phyloP scores from a whole-genome alignment of 2,113 vertebrate species.

The Erpornis zantholeuca region DNA sequence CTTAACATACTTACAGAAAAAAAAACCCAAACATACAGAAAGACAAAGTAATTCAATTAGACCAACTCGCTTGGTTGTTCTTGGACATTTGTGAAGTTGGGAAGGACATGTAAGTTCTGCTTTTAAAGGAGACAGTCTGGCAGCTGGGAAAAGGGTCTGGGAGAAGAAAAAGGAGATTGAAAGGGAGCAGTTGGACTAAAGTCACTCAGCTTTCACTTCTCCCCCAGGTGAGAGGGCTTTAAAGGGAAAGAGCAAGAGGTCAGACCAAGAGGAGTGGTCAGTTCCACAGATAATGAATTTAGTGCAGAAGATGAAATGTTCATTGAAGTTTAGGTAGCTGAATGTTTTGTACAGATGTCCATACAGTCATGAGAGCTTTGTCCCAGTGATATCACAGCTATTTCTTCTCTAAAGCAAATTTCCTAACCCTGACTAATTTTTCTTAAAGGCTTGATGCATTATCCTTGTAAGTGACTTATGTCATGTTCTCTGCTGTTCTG shows the following conservation, averaged over 20 bases:
- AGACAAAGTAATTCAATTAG: constrained; percentile 63
- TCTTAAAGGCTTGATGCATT: constrained; percentile 15
- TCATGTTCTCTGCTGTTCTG: background rate
- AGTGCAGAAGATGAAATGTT: constrained; percentile 29
- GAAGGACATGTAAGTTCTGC: constrained; percentile 25
- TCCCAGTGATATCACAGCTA: constrained; percentile 1
- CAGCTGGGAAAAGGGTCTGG: constrained; percentile 12
- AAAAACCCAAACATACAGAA: background rate
- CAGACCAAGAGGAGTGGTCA: constrained; percentile 3
- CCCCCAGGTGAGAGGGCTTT: background rate
- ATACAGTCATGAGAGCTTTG: background rate
- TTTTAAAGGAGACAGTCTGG: background rate
- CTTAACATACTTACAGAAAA: constrained; percentile 58
- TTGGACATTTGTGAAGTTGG: constrained; percentile 55
- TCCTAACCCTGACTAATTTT: constrained; percentile 2
- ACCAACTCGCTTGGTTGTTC: background rate
- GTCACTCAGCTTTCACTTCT: background rate
- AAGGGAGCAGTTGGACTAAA: background rate
- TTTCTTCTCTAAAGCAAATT: constrained; percentile 37
- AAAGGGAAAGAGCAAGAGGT: background rate
- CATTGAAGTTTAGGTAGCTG: background rate
- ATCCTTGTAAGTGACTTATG: background rate
- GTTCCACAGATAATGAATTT: constrained; percentile 1
- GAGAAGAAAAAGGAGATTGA: background rate
- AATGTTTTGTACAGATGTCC: constrained; percentile 5